Percentiles rank a stretch among this genome's conserved stretches.
Conservation (phyloP, 2,113 vertebrate species). For the Gavialis gangeticus region DNA sequence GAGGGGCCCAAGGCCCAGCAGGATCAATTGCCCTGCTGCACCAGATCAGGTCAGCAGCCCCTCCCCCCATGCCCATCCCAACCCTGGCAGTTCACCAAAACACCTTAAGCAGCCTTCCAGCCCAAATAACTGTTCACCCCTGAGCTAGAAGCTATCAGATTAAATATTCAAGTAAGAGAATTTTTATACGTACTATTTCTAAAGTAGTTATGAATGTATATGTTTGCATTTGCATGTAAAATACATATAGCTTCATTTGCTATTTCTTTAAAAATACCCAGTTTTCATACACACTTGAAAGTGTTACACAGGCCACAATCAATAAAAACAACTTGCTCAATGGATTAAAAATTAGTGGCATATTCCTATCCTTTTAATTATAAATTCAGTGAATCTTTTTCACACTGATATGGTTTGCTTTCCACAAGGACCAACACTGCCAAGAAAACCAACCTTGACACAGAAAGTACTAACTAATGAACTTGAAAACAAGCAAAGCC, state of each 20-base stretch:
- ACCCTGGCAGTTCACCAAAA: too few relatives aligned
- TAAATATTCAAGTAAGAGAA: background rate
- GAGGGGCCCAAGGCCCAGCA: too few relatives aligned
- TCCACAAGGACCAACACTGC: constrained; percentile 61
- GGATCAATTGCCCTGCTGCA: too few relatives aligned
- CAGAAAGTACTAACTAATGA: constrained; percentile 70
- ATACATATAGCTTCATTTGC: background rate
- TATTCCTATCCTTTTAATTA: background rate
- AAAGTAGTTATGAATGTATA: background rate
- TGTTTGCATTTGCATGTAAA: background rate
- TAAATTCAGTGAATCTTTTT: constrained; percentile 15
- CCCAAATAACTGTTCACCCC: too few relatives aligned
- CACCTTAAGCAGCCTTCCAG: too few relatives aligned
- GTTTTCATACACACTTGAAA: background rate
- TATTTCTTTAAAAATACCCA: background rate
- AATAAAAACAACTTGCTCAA: background rate
- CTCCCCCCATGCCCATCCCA: too few relatives aligned
- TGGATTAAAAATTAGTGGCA: constrained; percentile 7
- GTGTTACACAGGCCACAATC: background rate
- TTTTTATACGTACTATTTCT: background rate
- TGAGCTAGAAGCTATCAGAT: background rate
- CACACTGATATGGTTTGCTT: constrained; percentile 16
- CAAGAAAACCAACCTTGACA: constrained; percentile 69
- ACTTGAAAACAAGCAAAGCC: constrained; percentile 61
- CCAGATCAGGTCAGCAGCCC: too few relatives aligned